Evolutionary conservation across 2,113 vertebrate genomes (phyloP), one percentile per base, ranked within the genome.

Genomic region (Dolichotis patagonum): DNA sequence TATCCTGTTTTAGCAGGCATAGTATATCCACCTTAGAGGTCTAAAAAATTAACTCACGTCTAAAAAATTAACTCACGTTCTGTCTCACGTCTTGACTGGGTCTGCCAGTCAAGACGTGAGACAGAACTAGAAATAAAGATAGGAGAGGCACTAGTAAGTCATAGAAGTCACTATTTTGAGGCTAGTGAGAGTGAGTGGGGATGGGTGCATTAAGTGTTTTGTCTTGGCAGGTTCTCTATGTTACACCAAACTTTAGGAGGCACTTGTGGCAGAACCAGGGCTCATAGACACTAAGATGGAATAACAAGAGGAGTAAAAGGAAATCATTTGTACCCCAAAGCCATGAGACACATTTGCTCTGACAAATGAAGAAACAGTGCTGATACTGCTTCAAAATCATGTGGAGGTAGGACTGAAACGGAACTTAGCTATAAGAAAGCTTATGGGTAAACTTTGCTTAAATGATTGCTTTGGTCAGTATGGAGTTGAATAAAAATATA

Each of bases 401-500:
- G 0, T 16, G 28, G 69, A 30, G 7, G 10, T 41, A 52, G 30
- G 41, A 60, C 26, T 1, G 4, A 20, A 2, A 22, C 46, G 38
- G 69, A 85, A 26, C 75, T 49, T 54, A 65, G 12, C 46, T 41
- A 22, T 0, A 24, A 43, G 65, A 78, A 84, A 56, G 17, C 22
- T 67, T 28, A 26, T 7, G 32, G 43, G 43, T 90, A 43, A 67
- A 56, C 77, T 38, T 91, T 65, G 38, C 81, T 11, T 1, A 24
- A 62, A 6, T 49, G 62, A 0, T 84, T 73, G 41, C 58, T 95
- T 85, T 82, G 49, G 56, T 90, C 49, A 56, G 0, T 14, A 7
- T 52, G n/a, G 38, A 91, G 43, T 95, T 78, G 54, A 97, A 46
- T 90, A 84, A 75, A 69, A 91, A 52, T 60, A 56, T 3, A n/a